Conservation (phyloP, 2,113 vertebrate genomes). For the Brachionichthys hirsutus region DNA sequence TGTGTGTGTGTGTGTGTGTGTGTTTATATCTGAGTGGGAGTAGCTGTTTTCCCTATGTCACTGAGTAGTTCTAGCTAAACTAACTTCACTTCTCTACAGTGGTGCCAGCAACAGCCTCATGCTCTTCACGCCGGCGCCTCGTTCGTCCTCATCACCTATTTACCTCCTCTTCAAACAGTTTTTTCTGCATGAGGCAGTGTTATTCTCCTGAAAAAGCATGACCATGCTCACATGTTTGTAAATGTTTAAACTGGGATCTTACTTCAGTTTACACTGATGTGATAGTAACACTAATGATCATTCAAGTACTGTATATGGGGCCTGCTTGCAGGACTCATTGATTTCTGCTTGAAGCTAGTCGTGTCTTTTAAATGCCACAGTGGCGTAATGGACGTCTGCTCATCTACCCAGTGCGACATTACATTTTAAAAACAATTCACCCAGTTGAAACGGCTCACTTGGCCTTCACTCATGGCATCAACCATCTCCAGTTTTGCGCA, state of each 20-base stretch:
- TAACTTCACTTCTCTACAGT: slow-evolving; percentile 1
- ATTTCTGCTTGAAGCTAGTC: slow-evolving; percentile 28
- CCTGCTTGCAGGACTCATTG: slow-evolving; percentile 29
- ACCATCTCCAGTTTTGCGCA: slow-evolving; percentile 6
- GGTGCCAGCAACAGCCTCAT: slow-evolving; percentile 24
- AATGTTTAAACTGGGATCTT: slow-evolving; percentile 62
- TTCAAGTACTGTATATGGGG: slow-evolving; percentile 26
- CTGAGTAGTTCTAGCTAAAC: slow-evolving; percentile 29
- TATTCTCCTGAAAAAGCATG: slow-evolving; percentile 53
- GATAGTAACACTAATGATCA: slow-evolving; percentile 20
- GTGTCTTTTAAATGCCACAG: slow-evolving; percentile 47
- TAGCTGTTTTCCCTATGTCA: slow-evolving; percentile 37
- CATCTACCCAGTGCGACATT: slow-evolving; percentile 34
- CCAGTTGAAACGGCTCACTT: slow-evolving; percentile 9
- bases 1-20: slow-evolving; percentile 18
- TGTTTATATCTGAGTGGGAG: slow-evolving; percentile 17
- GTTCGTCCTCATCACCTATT: slow-evolving; percentile 40
- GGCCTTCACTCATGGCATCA: slow-evolving; percentile 21
- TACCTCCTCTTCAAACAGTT: slow-evolving; percentile 18
- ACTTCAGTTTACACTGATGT: slow-evolving; percentile 58
- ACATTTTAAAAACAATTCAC: slow-evolving; percentile 30
- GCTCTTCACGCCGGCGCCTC: slow-evolving; percentile 13
- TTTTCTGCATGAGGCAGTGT: slow-evolving; percentile 14
- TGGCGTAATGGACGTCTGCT: slow-evolving; percentile 28
- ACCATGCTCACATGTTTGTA: slow-evolving; percentile 64